phyloP scores from a whole-genome alignment of 2,888 invertebrate species.

The Sinotaia quadrata region DNA sequence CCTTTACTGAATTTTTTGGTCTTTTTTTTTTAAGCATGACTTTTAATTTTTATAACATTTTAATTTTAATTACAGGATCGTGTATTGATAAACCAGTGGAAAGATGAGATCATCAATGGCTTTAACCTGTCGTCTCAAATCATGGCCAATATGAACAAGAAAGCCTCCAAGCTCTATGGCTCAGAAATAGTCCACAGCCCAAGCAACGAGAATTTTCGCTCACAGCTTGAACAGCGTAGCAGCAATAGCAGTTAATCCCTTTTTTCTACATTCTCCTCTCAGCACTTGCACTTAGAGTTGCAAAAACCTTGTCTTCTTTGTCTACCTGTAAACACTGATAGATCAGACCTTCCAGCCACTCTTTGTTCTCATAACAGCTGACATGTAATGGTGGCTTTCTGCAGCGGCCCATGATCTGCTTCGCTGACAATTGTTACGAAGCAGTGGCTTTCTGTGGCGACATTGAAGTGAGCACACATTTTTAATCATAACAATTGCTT shows the following conservation, averaged over 20 bases:
- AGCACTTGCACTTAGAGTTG: too few relatives aligned
- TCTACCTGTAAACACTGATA: too few relatives aligned
- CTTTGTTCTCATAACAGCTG: neutral
- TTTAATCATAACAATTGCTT: too few relatives aligned
- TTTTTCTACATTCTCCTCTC: too few relatives aligned
- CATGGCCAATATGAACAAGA: conserved; percentile 96
- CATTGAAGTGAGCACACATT: too few relatives aligned
- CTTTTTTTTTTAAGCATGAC: too few relatives aligned
- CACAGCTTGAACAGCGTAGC: conserved; percentile 68
- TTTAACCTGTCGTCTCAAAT: conserved; percentile 97
- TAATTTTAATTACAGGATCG: conserved; percentile 79
- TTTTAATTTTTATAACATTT: too few relatives aligned
- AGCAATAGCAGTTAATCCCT: conserved; percentile 50
- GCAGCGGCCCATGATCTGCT: neutral
- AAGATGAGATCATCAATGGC: conserved; percentile 92
- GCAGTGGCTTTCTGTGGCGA: too few relatives aligned
- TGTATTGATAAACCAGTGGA: conserved; percentile 99
- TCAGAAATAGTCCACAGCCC: conserved; percentile 75
- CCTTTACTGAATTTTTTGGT: too few relatives aligned
- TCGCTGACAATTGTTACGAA: too few relatives aligned
- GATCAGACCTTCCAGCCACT: conserved; percentile 1
- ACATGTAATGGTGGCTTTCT: neutral
- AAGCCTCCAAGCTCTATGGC: conserved; percentile 99
- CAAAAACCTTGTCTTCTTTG: too few relatives aligned
- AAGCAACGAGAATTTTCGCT: conserved; percentile 57